These are phyloP conservation scores for Drosophila ambigua DNA, from an alignment of 1,140 invertebrate genomes.

Conservation along the genomic window DNA sequence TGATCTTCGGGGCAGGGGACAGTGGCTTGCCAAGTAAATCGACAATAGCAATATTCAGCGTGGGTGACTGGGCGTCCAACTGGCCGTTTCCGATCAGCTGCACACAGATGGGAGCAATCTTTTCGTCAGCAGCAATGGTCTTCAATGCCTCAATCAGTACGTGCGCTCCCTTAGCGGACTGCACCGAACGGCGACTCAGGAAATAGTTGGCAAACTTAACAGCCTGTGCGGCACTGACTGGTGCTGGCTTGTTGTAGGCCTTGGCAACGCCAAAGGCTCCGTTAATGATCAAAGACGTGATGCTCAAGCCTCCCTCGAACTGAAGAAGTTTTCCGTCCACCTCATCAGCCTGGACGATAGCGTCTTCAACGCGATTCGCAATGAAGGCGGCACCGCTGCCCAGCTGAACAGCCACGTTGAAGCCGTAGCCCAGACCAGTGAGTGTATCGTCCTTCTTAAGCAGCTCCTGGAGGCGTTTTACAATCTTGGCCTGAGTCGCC, in stretches of 20 bases:
- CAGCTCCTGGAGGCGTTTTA: constrained; percentile 87
- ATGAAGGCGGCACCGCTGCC: constrained; percentile 88
- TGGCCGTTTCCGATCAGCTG: constrained; percentile 90
- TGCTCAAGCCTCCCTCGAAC: constrained; percentile 95
- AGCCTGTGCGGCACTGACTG: constrained; percentile 90
- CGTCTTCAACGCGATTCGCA: constrained; percentile 93
- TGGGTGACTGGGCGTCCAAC: constrained; percentile 89
- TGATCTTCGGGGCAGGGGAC: constrained; percentile 61
- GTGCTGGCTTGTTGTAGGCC: constrained; percentile 88
- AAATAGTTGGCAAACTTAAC: constrained; percentile 97
- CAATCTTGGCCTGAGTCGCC: constrained; percentile 85
- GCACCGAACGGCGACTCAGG: constrained; percentile 94
- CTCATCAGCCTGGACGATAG: constrained; percentile 97
- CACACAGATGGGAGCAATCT: constrained; percentile 89
- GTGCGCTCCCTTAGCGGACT: constrained; percentile 91
- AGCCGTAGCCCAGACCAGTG: constrained; percentile 91
- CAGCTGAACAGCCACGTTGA: constrained; percentile 90
- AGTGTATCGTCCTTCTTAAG: constrained; percentile 92
- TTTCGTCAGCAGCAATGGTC: constrained; percentile 70
- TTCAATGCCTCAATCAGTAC: constrained; percentile 92
- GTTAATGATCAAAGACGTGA: constrained; percentile 85
- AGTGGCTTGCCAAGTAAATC: constrained; percentile 93
- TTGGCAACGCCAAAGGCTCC: constrained; percentile 89
- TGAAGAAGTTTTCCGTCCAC: constrained; percentile 94
- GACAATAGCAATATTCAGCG: constrained; percentile 90